phyloP scores from a whole-genome alignment of 2,113 vertebrate species.

The Clarias gariepinus region DNA sequence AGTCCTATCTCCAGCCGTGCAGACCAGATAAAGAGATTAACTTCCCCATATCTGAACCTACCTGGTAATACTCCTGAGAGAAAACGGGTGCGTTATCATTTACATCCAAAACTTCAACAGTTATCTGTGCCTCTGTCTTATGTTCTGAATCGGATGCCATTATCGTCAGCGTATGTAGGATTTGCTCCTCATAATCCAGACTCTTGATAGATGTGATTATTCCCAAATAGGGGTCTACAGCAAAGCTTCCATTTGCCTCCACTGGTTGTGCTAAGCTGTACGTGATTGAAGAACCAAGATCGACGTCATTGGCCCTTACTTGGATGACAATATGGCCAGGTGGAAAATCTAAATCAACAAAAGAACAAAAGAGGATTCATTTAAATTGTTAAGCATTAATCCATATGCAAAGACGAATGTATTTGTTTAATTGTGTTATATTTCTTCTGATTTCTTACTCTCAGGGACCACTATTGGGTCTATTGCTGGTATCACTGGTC shows the following conservation, averaged over 20 bases:
- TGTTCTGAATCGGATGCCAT: conserved; percentile 82
- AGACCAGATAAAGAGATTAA: neutral
- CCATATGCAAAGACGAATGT: neutral
- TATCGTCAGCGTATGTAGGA: conserved; percentile 71
- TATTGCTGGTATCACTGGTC: conserved; percentile 75
- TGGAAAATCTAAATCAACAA: conserved; percentile 72
- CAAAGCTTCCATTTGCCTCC: conserved; percentile 74
- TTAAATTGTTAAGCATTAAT: neutral
- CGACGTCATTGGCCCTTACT: conserved; percentile 81
- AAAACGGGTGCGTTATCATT: conserved; percentile 91
- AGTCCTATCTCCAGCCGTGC: neutral
- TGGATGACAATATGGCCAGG: conserved; percentile 79
- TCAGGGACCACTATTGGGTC: conserved; percentile 79
- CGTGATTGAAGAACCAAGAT: conserved; percentile 79
- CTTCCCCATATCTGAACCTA: neutral
- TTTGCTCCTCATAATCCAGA: conserved; percentile 83
- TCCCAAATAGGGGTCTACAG: conserved; percentile 79
- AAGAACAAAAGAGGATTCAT: conserved; percentile 33
- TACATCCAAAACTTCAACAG: conserved; percentile 78
- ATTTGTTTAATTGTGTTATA: neutral
- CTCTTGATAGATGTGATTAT: conserved; percentile 71
- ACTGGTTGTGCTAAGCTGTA: conserved; percentile 77
- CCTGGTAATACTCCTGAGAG: conserved; percentile 82
- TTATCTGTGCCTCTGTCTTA: conserved; percentile 74
- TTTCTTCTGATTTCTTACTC: conserved; percentile 75